A percentile compares a stretch with the other conserved stretches of the same genome.
Evolutionary conservation across 2,797 vertebrate genomes (phyloP).

Genomic region (Luscinia luscinia): DNA sequence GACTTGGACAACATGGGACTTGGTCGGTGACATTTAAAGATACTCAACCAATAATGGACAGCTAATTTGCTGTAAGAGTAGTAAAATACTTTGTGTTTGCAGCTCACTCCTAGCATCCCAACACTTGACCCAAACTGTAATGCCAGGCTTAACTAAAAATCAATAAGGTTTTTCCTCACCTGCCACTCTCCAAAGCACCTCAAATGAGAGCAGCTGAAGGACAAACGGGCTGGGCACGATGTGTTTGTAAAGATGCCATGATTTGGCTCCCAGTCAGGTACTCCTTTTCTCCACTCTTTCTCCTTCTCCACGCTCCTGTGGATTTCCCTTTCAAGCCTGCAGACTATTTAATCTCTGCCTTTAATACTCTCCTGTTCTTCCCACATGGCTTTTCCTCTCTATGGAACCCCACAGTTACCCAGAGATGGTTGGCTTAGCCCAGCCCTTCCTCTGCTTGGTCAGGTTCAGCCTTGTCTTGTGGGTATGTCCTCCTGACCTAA

Average conservation of each 20-base stretch:
- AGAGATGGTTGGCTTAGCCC: not conserved
- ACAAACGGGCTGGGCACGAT: accelerated
- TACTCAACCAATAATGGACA: not conserved
- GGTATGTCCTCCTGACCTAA: not conserved
- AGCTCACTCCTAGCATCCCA: not conserved
- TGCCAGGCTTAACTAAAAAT: not conserved
- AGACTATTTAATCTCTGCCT: not conserved
- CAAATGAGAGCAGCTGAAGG: not conserved
- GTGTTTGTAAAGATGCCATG: not conserved
- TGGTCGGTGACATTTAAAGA: not conserved
- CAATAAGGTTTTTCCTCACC: not conserved
- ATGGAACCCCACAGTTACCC: accelerated
- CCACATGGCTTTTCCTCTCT: not conserved
- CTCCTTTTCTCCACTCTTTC: accelerated
- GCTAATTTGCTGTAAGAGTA: not conserved
- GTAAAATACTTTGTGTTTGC: not conserved
- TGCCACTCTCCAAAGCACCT: not conserved
- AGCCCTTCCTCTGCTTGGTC: not conserved
- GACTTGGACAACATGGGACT: not conserved
- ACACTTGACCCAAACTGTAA: not conserved
- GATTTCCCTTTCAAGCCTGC: not conserved
- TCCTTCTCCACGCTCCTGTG: accelerated
- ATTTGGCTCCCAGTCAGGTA: not conserved
- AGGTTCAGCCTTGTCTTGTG: not conserved
- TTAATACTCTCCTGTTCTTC: not conserved